Base-by-base conservation (phyloP, 2,888 invertebrate species). In the Rhyacophila evoluta region DNA sequence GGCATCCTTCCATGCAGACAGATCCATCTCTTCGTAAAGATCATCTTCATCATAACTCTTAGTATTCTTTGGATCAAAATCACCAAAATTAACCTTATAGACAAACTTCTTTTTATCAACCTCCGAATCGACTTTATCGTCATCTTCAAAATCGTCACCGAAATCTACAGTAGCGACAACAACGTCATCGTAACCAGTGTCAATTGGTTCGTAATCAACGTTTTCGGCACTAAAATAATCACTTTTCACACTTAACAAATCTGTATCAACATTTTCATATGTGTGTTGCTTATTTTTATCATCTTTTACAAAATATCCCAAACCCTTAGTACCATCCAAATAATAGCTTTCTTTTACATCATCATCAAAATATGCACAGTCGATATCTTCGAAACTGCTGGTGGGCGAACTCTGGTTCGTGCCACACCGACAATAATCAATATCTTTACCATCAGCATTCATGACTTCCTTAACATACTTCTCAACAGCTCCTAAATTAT, bases 71-170 rank as follows among this genome's bases (percentile, higher is more conserved):
- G 77, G 77, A 79, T 79, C 78, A 29, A 81, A 73, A 55, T 82
- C 82, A 1, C 78, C 76, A 55, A 71, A 81, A 74, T 78, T 79
- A 1, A 81, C 77, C 70, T 82, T 81, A 28, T 77, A 81, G 37
- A 81, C 68, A 12, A 81, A 77, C 28, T 74, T 81, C 38, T 77
- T 74, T 72, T 81, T 81, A 27, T 79, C 81, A 33, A 72, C 81
- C 25, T 75, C 79, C 25, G 19, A 19, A 4, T 8, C 15, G 8
- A 0, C 55, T 55, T 70, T 69, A 67, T 41, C 75, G 37, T 55
- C 69, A 12, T 82, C 74, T 39, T 82, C 86, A 79, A 87, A 87
- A 82, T 87, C 87, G 0, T 84, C 84, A 2, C 85, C 87, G 73
- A 85, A 88, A 15, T 87, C 87, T 1, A 83, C 81, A 71, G 75